Evolutionary conservation across 2,113 vertebrate species (phyloP).

Genomic region (Trachemys scripta): DNA sequence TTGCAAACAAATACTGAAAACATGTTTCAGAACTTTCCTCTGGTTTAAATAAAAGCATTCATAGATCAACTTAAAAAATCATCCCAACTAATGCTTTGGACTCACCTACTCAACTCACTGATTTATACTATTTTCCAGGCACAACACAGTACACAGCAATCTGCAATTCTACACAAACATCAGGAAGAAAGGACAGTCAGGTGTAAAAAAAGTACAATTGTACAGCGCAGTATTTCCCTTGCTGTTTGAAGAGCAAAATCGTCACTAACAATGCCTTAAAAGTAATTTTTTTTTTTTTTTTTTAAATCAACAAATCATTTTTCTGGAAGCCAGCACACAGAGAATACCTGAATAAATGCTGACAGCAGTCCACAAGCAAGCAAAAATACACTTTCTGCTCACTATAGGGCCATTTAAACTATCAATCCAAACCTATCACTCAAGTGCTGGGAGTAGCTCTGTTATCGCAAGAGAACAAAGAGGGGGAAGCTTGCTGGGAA

Average conservation of each 20-base stretch:
- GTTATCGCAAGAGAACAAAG: background rate
- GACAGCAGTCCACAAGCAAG: background rate
- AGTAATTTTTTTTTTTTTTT: no score
- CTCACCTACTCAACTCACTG: background rate
- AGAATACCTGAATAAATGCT: background rate
- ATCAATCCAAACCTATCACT: background rate
- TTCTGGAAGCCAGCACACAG: background rate
- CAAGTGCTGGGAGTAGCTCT: background rate
- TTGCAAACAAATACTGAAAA: background rate
- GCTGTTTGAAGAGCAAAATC: background rate
- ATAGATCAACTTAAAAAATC: no score
- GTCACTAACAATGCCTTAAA: background rate
- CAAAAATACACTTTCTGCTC: background rate
- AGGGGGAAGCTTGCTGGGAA: accelerated
- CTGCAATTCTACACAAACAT: background rate
- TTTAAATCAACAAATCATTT: no score
- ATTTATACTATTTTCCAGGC: background rate
- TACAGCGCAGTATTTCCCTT: no score
- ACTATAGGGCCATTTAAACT: background rate
- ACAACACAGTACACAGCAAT: background rate
- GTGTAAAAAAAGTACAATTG: background rate
- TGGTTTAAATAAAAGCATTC: background rate
- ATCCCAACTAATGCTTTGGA: background rate
- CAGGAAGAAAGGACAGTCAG: background rate
- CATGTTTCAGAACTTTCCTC: background rate